Conservation (phyloP, 2,888 invertebrate genomes). For the Calameuta idolon region DNA sequence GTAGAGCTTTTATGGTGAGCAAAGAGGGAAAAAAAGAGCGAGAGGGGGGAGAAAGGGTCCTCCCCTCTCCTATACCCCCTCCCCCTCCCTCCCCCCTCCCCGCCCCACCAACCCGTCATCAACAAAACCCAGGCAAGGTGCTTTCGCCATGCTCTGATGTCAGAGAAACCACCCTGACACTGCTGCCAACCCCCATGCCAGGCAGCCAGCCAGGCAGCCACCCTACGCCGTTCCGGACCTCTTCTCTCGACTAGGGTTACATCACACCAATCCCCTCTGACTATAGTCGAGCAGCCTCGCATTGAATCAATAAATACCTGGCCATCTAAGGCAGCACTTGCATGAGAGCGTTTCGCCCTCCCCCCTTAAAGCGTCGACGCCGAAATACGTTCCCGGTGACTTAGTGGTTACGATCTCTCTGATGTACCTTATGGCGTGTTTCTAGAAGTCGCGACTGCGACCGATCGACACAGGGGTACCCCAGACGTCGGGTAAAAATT, state of each 20-base stretch:
- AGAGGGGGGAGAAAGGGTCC: no score
- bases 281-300: conserved; percentile 42
- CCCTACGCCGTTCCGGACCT: conserved; percentile 25
- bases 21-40: no score
- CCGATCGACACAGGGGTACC: no score
- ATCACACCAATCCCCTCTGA: conserved; percentile 39
- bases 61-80: not conserved
- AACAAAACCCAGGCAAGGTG: not conserved
- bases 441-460: no score
- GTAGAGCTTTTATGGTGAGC: no score
- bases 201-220: conserved; percentile 12
- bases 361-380: no score
- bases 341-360: conserved; percentile 2
- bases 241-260: conserved; percentile 37
- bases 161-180: not conserved
- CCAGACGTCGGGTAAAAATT: no score
- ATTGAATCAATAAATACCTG: conserved; percentile 56
- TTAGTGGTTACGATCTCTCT: no score
- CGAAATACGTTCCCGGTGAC: no score
- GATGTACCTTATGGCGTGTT: no score
- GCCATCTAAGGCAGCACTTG: conserved; percentile 40
- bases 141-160: conserved; percentile 3
- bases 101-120: no score
- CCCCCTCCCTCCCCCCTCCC: not conserved
- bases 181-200: conserved; percentile 10